phyloP scores from a whole-genome alignment of 2,113 vertebrate genomes.

The Stegastes partitus region DNA sequence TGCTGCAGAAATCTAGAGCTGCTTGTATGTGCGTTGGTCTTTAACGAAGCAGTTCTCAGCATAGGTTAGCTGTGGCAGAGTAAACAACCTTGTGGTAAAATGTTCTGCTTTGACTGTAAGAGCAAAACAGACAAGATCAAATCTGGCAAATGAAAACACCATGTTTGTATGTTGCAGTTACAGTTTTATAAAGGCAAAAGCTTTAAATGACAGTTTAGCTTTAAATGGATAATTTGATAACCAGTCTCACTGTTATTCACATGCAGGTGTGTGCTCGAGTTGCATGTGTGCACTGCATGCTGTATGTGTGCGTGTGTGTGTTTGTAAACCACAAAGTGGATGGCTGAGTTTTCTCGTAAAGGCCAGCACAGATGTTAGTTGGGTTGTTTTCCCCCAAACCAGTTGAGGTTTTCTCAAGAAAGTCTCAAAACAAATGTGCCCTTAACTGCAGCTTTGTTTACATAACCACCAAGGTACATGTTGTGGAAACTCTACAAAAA shows the following conservation, averaged over 20 bases:
- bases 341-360: slow-evolving; percentile 78
- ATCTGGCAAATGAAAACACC: background rate
- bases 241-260: slow-evolving; percentile 46
- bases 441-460: slow-evolving; percentile 61
- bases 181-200: background rate
- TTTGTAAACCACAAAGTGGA: slow-evolving; percentile 69
- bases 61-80: background rate
- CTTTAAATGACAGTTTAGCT: background rate
- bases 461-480: slow-evolving; percentile 46
- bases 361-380: slow-evolving; percentile 78
- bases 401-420: slow-evolving; percentile 76
- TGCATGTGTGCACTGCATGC: slow-evolving; percentile 58
- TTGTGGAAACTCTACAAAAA: too few species aligned
- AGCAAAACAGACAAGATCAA: background rate
- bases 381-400: slow-evolving; percentile 68
- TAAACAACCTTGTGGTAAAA: slow-evolving; percentile 1
- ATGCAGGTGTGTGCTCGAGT: slow-evolving; percentile 61
- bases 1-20: slow-evolving; percentile 19
- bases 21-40: background rate
- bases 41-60: background rate
- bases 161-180: background rate
- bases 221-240: slow-evolving; percentile 11
- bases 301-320: slow-evolving; percentile 25
- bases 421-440: slow-evolving; percentile 64
- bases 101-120: background rate